These are phyloP conservation scores for Polydrusus pterygomalis DNA, from an alignment of 2,888 invertebrate genomes.

Conservation along the genomic window DNA sequence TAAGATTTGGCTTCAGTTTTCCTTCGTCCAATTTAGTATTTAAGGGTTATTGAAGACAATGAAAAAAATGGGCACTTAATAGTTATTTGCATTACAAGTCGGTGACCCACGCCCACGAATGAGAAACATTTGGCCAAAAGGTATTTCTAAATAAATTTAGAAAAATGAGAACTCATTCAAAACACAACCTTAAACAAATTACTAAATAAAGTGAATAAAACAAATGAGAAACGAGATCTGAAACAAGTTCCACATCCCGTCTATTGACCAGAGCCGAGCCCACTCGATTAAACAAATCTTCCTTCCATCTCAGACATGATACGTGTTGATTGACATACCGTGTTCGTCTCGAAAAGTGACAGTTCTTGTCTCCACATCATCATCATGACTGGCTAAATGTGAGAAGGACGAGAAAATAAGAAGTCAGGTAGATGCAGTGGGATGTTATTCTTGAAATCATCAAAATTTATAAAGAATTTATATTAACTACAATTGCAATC, in stretches of 20 bases:
- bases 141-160: too few species aligned
- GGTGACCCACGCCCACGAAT: too few species aligned
- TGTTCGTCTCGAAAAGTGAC: constrained; percentile 47
- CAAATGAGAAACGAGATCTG: constrained; percentile 1
- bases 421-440: constrained; percentile 38
- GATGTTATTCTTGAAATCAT: constrained; percentile 23
- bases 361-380: constrained; percentile 53
- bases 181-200: too few species aligned
- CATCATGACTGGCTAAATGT: constrained; percentile 47
- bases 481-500: not conserved
- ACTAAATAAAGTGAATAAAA: not conserved
- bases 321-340: constrained; percentile 52
- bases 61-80: too few species aligned
- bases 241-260: constrained; percentile 5
- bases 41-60: too few species aligned
- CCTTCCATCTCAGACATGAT: constrained; percentile 21
- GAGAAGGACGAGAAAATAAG: constrained; percentile 23
- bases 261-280: constrained; percentile 22
- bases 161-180: too few species aligned
- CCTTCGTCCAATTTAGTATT: too few species aligned
- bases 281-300: constrained; percentile 29
- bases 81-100: too few species aligned
- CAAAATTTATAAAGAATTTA: not conserved
- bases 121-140: too few species aligned
- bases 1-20: too few species aligned